Evolutionary conservation across 2,797 vertebrate genomes (phyloP).

Genomic region (Scyliorhinus canicula): DNA sequence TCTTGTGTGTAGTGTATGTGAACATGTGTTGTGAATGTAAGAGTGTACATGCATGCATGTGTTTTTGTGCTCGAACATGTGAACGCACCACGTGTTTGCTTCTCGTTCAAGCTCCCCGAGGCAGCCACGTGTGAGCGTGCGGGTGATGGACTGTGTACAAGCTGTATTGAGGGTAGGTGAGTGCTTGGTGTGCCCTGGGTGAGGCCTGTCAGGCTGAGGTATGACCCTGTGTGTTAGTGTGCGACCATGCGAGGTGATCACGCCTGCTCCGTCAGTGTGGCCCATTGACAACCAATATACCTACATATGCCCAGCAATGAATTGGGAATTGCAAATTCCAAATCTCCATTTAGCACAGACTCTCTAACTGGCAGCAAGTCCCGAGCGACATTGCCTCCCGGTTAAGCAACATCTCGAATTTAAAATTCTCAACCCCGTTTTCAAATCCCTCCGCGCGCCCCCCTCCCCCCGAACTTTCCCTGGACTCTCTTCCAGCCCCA

Average conservation of each 20-base stretch:
- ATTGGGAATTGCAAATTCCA: no score
- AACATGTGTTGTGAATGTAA: not conserved
- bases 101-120: not conserved
- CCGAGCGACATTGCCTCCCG: not conserved
- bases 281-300: not conserved
- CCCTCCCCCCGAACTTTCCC: no score
- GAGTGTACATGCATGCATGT: conserved; percentile 40
- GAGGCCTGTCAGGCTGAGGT: not conserved
- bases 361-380: not conserved
- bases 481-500: not conserved
- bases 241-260: not conserved
- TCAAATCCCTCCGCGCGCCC: not conserved
- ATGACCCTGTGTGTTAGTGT: not conserved
- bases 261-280: not conserved
- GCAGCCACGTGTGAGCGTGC: not conserved
- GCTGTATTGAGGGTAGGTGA: not conserved
- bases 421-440: not conserved
- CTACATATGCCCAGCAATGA: not conserved
- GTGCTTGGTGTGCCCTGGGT: not conserved
- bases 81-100: not conserved
- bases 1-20: conserved; percentile 42
- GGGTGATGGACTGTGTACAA: not conserved
- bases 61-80: conserved; percentile 41
- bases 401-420: not conserved
- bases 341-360: not conserved